Base-by-base conservation (phyloP, 2,797 vertebrate species). In the Glyptemys insculpta region DNA sequence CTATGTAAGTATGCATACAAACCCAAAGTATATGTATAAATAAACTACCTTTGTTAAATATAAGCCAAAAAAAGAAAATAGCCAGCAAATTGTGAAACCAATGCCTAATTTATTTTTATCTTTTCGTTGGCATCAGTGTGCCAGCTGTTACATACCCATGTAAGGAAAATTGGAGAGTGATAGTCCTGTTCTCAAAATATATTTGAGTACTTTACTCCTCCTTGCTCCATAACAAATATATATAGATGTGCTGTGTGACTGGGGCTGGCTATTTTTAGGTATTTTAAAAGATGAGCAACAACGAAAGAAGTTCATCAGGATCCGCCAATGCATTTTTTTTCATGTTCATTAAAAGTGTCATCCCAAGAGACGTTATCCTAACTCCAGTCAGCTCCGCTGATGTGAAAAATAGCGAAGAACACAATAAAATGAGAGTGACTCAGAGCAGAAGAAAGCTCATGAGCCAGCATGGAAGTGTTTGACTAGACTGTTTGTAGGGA, bases 121-220 rank as follows among this genome's bases (percentile, higher is more conserved):
- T 94, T 95, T 92, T 88, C 52, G 81, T 92, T 97, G 94, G 94
- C 79, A 95, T 96, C 93, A 95, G 74, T 87, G 31, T 62, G 82
- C 94, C 96, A 97, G 96, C 96, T 97, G 97, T 94, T 96, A 90
- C 53, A 92, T 54, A 86, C 65, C 83, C 79, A 90, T 94, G 90
- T 89, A 95, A 92, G 90, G 72, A 96, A 95, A 95, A 97, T 96
- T 96, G 98, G 59, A 92, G 86, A 96, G 96, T 96, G 96, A 97
- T 85, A 94, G 72, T 62, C 50, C 86, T 80, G 62, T 90, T 96
- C 91, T 90, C 91, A 89, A 97, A 97, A 92, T 96, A 85, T 37
- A 95, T 88, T 87, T 86, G 65, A 97, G 54, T 79, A 72, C 52
- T 83, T 92, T n/a, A 19, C 14, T 37, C 37, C 95, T 91, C 81